Evolutionary conservation across 1,140 invertebrate species (phyloP).

Genomic region (Formica selysi): DNA sequence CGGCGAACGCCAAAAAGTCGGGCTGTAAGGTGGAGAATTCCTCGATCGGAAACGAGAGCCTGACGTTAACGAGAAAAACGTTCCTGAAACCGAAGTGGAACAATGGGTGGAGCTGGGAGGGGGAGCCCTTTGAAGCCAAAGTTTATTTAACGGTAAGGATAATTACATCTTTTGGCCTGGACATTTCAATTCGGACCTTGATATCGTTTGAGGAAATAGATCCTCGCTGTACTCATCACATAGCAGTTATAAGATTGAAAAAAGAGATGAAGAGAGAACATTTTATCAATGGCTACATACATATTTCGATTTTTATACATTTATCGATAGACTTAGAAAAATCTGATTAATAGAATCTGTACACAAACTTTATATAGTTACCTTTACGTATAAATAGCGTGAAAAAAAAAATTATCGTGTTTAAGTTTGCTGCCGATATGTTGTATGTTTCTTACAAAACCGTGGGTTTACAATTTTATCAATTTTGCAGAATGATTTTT

Average conservation of each 20-base stretch:
- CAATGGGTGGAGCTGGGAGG: constrained; percentile 97
- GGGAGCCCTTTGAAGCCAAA: constrained; percentile 93
- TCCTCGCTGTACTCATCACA: not conserved
- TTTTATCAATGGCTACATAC: not conserved
- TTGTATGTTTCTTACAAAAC: not conserved
- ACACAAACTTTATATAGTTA: not conserved
- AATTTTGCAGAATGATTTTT: constrained; percentile 5
- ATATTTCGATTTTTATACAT: not conserved
- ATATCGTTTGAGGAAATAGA: constrained; percentile 11
- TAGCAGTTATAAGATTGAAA: not conserved
- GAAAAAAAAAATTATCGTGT: not conserved
- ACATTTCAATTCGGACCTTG: constrained; percentile 1
- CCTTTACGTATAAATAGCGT: not conserved
- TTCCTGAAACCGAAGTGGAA: constrained; percentile 92
- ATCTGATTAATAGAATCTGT: constrained; percentile 10
- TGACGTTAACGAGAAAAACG: constrained; percentile 81
- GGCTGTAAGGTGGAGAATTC: constrained; percentile 78
- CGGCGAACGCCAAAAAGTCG: constrained; percentile 24
- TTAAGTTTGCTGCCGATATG: not conserved
- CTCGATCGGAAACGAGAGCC: constrained; percentile 77
- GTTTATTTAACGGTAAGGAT: constrained; percentile 94
- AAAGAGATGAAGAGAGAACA: not conserved
- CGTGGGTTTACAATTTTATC: not conserved
- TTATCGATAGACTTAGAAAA: not conserved
- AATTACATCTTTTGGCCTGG: constrained; percentile 21